phyloP scores from a whole-genome alignment of 2,888 invertebrate genomes.

The Nephrotoma guestfalica region DNA sequence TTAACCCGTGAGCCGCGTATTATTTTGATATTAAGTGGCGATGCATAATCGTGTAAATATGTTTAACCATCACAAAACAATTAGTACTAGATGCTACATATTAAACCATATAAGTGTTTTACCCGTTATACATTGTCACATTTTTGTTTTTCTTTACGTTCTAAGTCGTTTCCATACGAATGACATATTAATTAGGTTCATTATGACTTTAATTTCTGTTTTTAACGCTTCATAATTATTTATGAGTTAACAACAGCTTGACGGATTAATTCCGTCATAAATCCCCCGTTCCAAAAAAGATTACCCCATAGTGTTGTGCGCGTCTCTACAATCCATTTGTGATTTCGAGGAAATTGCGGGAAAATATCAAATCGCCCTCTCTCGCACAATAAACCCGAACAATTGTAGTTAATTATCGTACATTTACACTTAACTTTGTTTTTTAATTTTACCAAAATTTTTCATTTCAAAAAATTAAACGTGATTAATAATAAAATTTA shows the following conservation, averaged over 20 bases:
- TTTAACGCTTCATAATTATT: neutral
- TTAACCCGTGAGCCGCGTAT: too few species aligned
- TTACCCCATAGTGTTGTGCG: neutral
- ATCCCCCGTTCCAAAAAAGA: neutral
- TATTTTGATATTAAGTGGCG: too few species aligned
- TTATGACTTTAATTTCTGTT: neutral
- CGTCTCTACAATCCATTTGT: neutral
- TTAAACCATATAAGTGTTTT: neutral
- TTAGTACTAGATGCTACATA: neutral
- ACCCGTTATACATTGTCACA: neutral
- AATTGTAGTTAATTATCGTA: neutral
- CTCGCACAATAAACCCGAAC: neutral
- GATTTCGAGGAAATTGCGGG: neutral
- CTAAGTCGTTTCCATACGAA: neutral
- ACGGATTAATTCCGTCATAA: neutral
- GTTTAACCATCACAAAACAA: neutral
- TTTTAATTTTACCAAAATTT: neutral
- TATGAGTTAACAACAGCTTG: neutral
- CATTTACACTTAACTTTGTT: neutral
- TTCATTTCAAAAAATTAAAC: neutral
- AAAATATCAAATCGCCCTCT: neutral
- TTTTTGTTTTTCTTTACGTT: neutral
- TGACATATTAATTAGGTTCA: neutral
- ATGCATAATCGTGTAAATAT: neutral
- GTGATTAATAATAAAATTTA: neutral